phyloP scores from a whole-genome alignment of 2,113 vertebrate species.

The Rhynchomys soricoides region DNA sequence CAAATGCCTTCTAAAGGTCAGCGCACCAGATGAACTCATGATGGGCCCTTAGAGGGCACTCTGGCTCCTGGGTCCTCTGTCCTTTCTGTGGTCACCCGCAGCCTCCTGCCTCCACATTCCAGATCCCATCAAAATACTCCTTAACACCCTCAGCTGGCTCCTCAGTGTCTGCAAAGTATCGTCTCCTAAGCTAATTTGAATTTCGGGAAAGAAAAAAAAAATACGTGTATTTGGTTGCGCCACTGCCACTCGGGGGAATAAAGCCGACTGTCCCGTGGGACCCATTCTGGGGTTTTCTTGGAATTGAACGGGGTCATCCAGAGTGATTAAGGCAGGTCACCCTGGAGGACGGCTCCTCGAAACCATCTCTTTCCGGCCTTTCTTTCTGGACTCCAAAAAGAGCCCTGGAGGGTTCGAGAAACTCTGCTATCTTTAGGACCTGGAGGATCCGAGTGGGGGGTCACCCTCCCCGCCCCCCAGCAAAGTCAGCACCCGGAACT shows the following conservation, averaged over 20 bases:
- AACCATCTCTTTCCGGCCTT: neutral
- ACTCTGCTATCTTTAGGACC: slow-evolving; percentile 78
- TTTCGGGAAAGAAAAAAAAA: neutral
- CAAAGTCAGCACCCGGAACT: slow-evolving; percentile 47
- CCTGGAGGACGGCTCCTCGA: neutral
- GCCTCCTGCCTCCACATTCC: neutral
- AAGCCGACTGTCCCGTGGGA: neutral
- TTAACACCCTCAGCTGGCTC: neutral
- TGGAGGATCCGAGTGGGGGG: slow-evolving; percentile 56
- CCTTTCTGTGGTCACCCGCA: neutral
- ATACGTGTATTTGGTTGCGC: neutral
- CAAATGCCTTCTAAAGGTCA: neutral
- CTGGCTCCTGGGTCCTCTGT: neutral
- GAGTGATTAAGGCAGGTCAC: neutral
- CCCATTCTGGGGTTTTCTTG: neutral
- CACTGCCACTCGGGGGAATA: neutral
- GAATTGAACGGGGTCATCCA: neutral
- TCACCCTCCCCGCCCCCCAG: slow-evolving; percentile 59
- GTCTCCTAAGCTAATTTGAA: neutral
- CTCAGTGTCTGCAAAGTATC: neutral
- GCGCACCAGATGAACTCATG: neutral
- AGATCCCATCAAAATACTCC: too few relatives aligned
- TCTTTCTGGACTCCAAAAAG: neutral
- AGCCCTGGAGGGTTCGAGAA: neutral
- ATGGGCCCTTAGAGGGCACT: too few relatives aligned